Conservation (phyloP, 2,113 vertebrate genomes). For the Antechinus stuartii region DNA sequence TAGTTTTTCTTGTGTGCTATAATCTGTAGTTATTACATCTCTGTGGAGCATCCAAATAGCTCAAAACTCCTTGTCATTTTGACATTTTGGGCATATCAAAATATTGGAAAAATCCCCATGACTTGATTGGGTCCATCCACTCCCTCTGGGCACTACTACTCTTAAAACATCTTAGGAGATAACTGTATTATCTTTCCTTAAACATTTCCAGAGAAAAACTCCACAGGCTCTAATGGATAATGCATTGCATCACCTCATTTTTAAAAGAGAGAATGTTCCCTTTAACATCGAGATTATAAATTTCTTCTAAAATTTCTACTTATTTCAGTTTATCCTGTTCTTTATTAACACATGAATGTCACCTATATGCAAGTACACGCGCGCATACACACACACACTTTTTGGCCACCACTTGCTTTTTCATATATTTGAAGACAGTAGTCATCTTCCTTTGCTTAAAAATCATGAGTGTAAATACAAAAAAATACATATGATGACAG, state of each 20-base stretch:
- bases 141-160: neutral
- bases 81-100: constrained; percentile 5
- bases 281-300: neutral
- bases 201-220: neutral
- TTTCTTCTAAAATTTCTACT: neutral
- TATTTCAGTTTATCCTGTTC: neutral
- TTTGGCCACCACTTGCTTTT: neutral
- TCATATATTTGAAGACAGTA: neutral
- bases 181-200: neutral
- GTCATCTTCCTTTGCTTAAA: neutral
- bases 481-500: neutral
- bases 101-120: neutral
- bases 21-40: constrained; percentile 14
- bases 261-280: neutral
- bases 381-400: too few species aligned
- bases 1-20: neutral
- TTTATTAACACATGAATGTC: neutral
- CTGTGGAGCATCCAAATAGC: neutral
- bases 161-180: neutral
- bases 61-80: constrained; percentile 18
- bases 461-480: neutral
- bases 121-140: neutral
- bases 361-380: too few species aligned
- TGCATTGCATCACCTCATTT: neutral
- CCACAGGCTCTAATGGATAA: neutral